These are phyloP conservation scores for Phocides pigmalion DNA, from an alignment of 1,140 invertebrate species.

Conservation along the genomic window DNA sequence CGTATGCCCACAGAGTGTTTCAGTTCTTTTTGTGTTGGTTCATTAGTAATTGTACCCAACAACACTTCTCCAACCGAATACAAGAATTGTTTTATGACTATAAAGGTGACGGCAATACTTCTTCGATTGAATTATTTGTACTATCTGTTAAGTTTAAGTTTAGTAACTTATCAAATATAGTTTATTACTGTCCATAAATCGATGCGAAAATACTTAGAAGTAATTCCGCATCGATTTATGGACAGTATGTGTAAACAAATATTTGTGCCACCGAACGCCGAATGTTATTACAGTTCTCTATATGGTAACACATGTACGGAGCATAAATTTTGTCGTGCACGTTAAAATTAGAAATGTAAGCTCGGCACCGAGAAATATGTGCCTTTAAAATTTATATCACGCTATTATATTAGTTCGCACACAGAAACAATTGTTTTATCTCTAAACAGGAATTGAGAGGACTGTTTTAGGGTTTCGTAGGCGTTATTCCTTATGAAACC, in stretches of 20 bases:
- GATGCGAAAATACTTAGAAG: no score
- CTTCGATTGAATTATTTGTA: no score
- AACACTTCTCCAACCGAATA: no score
- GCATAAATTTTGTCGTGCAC: conserved; percentile 72
- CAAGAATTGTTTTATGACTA: no score
- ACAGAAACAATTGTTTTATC: not conserved
- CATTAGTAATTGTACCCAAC: no score
- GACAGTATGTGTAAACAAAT: conserved; percentile 55
- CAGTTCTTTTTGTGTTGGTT: no score
- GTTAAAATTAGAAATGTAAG: conserved; percentile 80
- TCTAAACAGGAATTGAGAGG: not conserved
- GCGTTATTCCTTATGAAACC: not conserved
- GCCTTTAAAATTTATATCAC: conserved; percentile 72
- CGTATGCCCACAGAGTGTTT: no score
- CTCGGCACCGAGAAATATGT: conserved; percentile 66
- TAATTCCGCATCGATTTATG: conserved; percentile 34
- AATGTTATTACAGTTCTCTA: conserved; percentile 70
- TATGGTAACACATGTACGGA: conserved; percentile 71
- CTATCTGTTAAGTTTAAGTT: no score
- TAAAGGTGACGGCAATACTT: no score
- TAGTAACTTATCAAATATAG: conserved; percentile 12
- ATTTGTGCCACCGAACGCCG: conserved; percentile 57
- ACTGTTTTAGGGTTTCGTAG: not conserved
- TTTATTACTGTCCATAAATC: no score
- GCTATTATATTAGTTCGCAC: conserved; percentile 49